A percentile compares a stretch with the other conserved stretches of the same genome.
phyloP scores from a whole-genome alignment of 2,888 invertebrate genomes.

The Limnephilus marmoratus region DNA sequence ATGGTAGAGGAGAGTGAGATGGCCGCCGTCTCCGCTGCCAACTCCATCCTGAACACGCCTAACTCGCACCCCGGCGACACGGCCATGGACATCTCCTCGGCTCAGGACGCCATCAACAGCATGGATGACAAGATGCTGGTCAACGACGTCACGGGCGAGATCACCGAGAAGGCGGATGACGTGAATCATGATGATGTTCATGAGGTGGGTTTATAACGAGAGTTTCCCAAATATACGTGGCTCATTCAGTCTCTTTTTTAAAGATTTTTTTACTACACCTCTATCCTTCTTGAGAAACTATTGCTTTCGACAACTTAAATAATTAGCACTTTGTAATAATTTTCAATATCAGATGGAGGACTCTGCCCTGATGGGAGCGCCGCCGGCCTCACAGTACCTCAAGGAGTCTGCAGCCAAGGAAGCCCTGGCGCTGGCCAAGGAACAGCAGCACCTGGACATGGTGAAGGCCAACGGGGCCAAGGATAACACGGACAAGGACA shows the following conservation, averaged over 20 bases:
- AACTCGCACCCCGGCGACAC: neutral
- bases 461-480: conserved; percentile 49
- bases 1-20: conserved; percentile 71
- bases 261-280: no score
- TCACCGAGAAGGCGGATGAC: conserved; percentile 68
- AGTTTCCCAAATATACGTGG: no score
- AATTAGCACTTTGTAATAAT: neutral
- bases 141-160: conserved; percentile 71
- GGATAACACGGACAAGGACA: conserved; percentile 77
- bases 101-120: conserved; percentile 63
- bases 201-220: neutral
- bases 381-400: conserved; percentile 22
- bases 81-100: conserved; percentile 66
- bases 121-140: conserved; percentile 70
- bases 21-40: conserved; percentile 52
- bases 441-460: conserved; percentile 3
- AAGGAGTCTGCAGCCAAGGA: conserved; percentile 16
- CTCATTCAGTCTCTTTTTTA: no score
- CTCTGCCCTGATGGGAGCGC: conserved; percentile 55
- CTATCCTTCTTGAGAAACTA: no score
- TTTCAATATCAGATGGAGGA: conserved; percentile 19
- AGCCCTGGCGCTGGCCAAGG: conserved; percentile 30
- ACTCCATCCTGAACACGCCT: conserved; percentile 23
- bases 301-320: no score
- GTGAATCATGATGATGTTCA: neutral